Base-by-base conservation (phyloP, 2,797 vertebrate genomes). In the Fistularia tabacaria region DNA sequence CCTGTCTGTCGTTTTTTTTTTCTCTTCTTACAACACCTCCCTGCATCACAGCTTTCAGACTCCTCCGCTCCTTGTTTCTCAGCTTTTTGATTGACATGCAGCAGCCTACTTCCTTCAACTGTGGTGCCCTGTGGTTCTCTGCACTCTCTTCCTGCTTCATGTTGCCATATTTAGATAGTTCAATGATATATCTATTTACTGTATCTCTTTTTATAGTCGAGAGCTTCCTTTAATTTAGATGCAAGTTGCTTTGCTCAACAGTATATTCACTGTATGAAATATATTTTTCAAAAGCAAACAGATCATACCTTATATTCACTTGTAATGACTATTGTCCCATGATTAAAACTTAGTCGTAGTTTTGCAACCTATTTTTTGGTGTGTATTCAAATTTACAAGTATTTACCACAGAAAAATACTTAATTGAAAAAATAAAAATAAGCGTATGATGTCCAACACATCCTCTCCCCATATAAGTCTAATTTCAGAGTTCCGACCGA, bases 51-150 rank as follows among this genome's bases (percentile, higher is more conserved):
- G 83, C 83, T 85, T 74, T 73, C 68, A 76, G 77, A 83, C 86
- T 87, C 86, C 86, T 77, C 84, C 73, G 80, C 84, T 83, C 49
- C 83, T 78, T 86, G 74, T 88, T 81, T 85, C 78, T 64, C 76
- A 58, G 81, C 74, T 75, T 64, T 79, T 69, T 87, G 85, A 89
- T 86, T 88, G 88, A 88, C 85, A 76, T 71, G 74, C 83, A 62
- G 75, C 82, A 86, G 78, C 82, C 85, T 80, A 81, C 78, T 81
- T 87, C 79, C 77, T 76, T 81, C 79, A 74, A 73, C 84, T 70
- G 77, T 78, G 76, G 79, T 80, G 82, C 76, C 81, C 81, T 7
- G 25, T 73, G 69, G 76, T 82, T 82, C 73, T 77, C 67, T 46
- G 53, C 71, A 14, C 80, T 76, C 83, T 69, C 72, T 69, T 64